Evolutionary conservation across 1,140 invertebrate species (phyloP).

Genomic region (Pentalonia nigronervosa): DNA sequence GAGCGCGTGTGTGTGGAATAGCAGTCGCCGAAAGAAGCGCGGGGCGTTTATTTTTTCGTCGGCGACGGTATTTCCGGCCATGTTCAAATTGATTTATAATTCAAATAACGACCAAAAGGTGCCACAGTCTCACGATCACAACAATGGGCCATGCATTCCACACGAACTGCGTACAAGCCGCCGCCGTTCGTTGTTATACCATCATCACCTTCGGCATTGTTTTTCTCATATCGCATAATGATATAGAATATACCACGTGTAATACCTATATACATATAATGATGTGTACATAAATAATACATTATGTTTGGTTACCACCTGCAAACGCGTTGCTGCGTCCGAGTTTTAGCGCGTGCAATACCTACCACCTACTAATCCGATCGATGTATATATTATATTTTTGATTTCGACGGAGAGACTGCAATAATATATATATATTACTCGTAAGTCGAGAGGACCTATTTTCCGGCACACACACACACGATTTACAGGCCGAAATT

Average conservation of each 20-base stretch:
- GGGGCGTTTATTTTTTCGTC: slow-evolving; percentile 50
- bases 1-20: background rate
- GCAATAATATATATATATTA: no score
- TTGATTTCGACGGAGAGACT: background rate
- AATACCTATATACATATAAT: no score
- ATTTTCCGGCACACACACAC: no score
- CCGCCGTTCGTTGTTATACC: background rate
- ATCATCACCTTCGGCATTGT: slow-evolving; percentile 40
- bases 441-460: no score
- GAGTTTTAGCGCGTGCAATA: background rate
- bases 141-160: slow-evolving; percentile 53
- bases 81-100: slow-evolving; percentile 56
- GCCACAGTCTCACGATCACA: slow-evolving; percentile 56
- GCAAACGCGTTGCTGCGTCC: no score
- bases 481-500: background rate
- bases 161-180: slow-evolving; percentile 16
- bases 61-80: slow-evolving; percentile 53
- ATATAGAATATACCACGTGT: background rate
- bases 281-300: no score
- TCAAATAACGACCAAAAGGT: slow-evolving; percentile 58
- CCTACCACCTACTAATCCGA: background rate
- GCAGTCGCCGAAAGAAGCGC: slow-evolving; percentile 12
- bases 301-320: no score
- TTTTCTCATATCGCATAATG: background rate
- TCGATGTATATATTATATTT: no score